A percentile compares a stretch with the other conserved stretches of the same genome.
These are phyloP conservation scores for Gymnarchus niloticus DNA, from an alignment of 2,113 vertebrate genomes.

Conservation along the genomic window DNA sequence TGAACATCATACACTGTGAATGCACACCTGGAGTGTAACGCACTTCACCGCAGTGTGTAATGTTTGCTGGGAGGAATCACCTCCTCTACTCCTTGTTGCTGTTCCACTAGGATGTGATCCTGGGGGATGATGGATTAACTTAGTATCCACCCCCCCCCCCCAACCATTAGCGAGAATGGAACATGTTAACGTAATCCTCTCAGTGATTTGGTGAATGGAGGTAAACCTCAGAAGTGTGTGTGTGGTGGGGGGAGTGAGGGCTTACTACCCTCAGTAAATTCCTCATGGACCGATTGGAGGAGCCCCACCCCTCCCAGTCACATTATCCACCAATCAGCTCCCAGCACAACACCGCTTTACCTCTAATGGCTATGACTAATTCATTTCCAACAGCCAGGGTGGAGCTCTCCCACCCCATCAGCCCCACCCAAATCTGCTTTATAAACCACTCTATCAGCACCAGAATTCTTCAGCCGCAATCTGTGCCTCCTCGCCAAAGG, in stretches of 20 bases:
- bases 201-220: slow-evolving; percentile 12
- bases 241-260: not conserved
- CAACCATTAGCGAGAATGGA: not conserved
- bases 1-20: not conserved
- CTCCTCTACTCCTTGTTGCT: not conserved
- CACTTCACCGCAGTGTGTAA: not conserved
- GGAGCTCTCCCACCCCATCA: not conserved
- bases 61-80: not conserved
- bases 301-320: not conserved
- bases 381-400: not conserved
- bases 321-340: not conserved
- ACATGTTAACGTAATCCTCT: slow-evolving; percentile 8
- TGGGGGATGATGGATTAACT: not conserved
- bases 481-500: not conserved
- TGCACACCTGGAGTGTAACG: not conserved
- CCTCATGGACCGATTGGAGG: not conserved
- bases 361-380: slow-evolving; percentile 3
- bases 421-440: not conserved
- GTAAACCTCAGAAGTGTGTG: not conserved
- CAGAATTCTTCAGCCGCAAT: not conserved
- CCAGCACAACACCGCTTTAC: not conserved
- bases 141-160: not conserved
- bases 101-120: not conserved
- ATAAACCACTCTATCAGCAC: not conserved
- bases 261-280: not conserved